These are phyloP conservation scores for Gymnarchus niloticus DNA, from an alignment of 2,113 vertebrate species.

Conservation along the genomic window DNA sequence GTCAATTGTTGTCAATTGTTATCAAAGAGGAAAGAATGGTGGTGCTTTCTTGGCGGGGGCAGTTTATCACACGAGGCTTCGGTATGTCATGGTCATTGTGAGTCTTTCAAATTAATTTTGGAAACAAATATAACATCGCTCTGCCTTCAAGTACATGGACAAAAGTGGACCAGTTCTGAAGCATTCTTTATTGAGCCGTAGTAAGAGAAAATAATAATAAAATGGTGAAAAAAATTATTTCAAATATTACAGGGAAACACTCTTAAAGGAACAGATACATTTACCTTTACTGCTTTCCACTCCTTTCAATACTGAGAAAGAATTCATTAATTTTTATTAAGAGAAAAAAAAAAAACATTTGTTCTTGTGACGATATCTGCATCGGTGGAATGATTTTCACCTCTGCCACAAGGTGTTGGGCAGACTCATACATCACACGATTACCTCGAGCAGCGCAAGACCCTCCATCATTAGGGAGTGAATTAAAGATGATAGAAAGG, in stretches of 20 bases:
- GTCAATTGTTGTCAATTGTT: neutral
- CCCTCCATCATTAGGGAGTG: slow-evolving; percentile 99
- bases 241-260: neutral
- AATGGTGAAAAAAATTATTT: neutral
- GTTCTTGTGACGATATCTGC: slow-evolving; percentile 87
- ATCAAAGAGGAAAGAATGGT: neutral
- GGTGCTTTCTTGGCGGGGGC: neutral
- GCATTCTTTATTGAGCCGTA: neutral
- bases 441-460: slow-evolving; percentile 94
- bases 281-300: neutral
- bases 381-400: slow-evolving; percentile 98
- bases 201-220: neutral
- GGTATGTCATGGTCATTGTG: neutral
- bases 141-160: neutral
- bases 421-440: slow-evolving; percentile 97
- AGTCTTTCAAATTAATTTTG: neutral
- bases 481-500: slow-evolving; percentile 99
- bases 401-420: slow-evolving; percentile 97
- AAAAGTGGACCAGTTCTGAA: neutral
- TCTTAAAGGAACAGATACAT: slow-evolving; percentile 10
- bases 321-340: slow-evolving; percentile 98
- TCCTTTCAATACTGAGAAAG: slow-evolving; percentile 59
- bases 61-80: neutral
- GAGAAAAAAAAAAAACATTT: slow-evolving; percentile 92
- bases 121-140: neutral